phyloP scores from a whole-genome alignment of 2,797 vertebrate species.

The Anas bernieri region DNA sequence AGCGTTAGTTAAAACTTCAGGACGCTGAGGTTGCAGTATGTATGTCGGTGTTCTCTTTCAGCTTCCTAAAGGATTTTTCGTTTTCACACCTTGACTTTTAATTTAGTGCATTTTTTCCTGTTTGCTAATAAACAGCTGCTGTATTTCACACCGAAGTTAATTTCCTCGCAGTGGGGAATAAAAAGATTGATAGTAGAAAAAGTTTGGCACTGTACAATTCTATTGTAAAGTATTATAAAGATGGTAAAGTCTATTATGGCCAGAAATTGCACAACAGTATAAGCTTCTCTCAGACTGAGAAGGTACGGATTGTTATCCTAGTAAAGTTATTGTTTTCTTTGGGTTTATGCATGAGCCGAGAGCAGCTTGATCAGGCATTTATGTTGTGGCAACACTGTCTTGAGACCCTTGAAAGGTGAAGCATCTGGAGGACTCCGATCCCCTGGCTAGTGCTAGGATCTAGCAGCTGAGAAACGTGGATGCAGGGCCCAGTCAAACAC shows the following conservation, averaged over 20 bases:
- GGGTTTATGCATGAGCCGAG: neutral
- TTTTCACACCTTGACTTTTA: neutral
- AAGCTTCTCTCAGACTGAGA: neutral
- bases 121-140: neutral
- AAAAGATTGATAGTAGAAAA: neutral
- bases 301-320: neutral
- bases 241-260: neutral
- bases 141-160: neutral
- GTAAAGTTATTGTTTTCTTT: neutral
- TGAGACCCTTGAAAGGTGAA: neutral
- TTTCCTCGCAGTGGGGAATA: neutral
- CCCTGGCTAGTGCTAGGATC: neutral
- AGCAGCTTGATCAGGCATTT: neutral
- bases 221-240: neutral
- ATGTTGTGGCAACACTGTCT: neutral
- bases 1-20: neutral
- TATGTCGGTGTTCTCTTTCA: neutral
- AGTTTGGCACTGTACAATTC: neutral
- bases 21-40: neutral
- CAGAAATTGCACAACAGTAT: neutral
- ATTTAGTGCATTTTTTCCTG: neutral
- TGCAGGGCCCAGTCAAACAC: neutral
- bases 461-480: neutral
- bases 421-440: neutral
- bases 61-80: neutral